Conservation (phyloP, 2,888 invertebrate genomes). For the Amblyjoppa fuscipennis region DNA sequence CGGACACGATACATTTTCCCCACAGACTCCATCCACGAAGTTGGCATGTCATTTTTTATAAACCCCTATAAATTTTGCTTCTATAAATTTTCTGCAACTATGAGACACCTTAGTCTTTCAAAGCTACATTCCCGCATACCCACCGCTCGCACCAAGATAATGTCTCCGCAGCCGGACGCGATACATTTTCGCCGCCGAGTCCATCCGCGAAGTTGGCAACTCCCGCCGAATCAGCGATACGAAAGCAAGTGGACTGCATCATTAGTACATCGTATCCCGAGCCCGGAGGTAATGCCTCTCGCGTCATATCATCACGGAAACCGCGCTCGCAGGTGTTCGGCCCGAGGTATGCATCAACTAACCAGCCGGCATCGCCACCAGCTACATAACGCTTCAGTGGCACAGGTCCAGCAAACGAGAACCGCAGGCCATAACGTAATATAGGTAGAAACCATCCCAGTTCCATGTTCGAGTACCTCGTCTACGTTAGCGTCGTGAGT, state of each 20-base stretch:
- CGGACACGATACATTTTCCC: not conserved
- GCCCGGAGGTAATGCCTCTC: slow-evolving; percentile 18
- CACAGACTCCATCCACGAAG: no score
- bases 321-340: slow-evolving; percentile 54
- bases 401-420: slow-evolving; percentile 45
- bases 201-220: no score
- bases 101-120: no score
- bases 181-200: not conserved
- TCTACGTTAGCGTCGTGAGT: slow-evolving; percentile 4
- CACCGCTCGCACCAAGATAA: not conserved
- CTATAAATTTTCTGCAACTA: no score
- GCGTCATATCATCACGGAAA: slow-evolving; percentile 53
- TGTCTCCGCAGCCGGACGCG: not conserved
- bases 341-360: slow-evolving; percentile 34
- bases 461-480: not conserved
- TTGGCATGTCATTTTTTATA: no score
- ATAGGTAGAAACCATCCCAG: not conserved
- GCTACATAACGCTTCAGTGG: slow-evolving; percentile 7
- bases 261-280: slow-evolving; percentile 7
- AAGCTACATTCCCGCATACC: no score
- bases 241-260: no score
- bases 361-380: slow-evolving; percentile 3
- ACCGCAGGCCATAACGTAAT: not conserved
- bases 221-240: no score
- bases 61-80: no score